Conservation (phyloP, 1,140 invertebrate genomes). For the Nebria ingens region DNA sequence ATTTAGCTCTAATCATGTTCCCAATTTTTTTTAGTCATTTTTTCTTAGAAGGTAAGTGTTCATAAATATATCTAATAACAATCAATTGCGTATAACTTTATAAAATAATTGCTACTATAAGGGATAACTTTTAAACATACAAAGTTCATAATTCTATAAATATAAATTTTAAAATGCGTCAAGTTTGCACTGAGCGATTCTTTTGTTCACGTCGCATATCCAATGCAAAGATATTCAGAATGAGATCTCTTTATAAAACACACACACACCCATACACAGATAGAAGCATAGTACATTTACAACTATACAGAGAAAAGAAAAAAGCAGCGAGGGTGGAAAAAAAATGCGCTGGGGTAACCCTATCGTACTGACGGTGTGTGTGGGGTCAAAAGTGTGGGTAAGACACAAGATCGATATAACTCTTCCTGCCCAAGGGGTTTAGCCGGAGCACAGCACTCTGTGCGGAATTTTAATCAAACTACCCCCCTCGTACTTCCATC, state of each 20-base stretch:
- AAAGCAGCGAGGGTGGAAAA: slow-evolving; percentile 13
- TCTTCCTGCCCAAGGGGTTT: slow-evolving; percentile 37
- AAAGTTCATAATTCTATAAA: background rate
- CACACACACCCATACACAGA: too few species aligned
- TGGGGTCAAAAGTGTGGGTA: slow-evolving; percentile 22
- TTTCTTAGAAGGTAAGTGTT: too few species aligned
- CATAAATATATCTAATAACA: too few species aligned
- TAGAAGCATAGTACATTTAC: too few species aligned
- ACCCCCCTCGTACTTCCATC: too few species aligned
- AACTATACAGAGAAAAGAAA: background rate
- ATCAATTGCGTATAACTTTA: too few species aligned
- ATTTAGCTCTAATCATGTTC: too few species aligned
- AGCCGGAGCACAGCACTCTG: slow-evolving; percentile 23
- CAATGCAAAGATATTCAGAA: slow-evolving; percentile 13
- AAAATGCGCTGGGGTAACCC: slow-evolving; percentile 32
- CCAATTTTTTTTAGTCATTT: too few species aligned
- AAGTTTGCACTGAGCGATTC: background rate
- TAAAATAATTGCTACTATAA: too few species aligned
- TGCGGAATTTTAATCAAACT: slow-evolving; percentile 29
- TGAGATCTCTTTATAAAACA: background rate
- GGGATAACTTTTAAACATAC: background rate
- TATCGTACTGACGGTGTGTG: slow-evolving; percentile 27
- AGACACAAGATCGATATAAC: slow-evolving; percentile 37
- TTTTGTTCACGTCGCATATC: background rate
- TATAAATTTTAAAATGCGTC: background rate